phyloP scores from a whole-genome alignment of 2,113 vertebrate species.

The Hemichromis elongatus region DNA sequence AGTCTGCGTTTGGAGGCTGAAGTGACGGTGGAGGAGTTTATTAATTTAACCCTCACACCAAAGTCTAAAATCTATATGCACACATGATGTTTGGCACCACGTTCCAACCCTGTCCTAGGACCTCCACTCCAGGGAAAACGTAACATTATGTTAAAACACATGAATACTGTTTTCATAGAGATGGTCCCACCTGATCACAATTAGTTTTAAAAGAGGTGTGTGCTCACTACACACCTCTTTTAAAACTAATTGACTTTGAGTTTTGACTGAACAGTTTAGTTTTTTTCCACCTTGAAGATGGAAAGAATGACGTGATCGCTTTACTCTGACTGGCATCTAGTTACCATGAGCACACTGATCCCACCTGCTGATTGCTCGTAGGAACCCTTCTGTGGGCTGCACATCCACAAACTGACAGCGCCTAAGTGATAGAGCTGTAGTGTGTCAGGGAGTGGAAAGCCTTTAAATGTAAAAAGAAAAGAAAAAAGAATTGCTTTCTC shows the following conservation, averaged over 20 bases:
- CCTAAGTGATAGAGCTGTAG: constrained; percentile 10
- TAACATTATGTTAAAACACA: not conserved
- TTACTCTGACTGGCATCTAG: not conserved
- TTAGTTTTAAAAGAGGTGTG: too few relatives aligned
- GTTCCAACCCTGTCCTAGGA: too few relatives aligned
- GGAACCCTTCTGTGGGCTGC: not conserved
- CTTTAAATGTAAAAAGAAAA: not conserved
- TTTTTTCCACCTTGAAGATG: not conserved
- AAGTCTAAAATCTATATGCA: too few relatives aligned
- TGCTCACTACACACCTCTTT: not conserved
- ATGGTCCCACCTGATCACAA: not conserved
- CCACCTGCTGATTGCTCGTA: not conserved
- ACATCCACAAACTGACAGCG: not conserved
- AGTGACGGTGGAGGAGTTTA: too few relatives aligned
- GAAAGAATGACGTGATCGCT: not conserved
- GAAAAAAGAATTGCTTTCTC: not conserved
- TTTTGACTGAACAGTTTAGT: not conserved
- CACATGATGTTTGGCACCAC: too few relatives aligned
- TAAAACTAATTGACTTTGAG: not conserved
- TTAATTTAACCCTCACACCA: too few relatives aligned
- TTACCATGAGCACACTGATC: not conserved
- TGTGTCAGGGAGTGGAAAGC: not conserved
- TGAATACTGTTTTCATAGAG: not conserved
- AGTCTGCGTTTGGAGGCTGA: too few relatives aligned
- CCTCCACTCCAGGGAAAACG: not conserved